A percentile compares a stretch with the other conserved stretches of the same genome.
Conservation (phyloP, 2,797 vertebrate species). For the Hipposideros larvatus region DNA sequence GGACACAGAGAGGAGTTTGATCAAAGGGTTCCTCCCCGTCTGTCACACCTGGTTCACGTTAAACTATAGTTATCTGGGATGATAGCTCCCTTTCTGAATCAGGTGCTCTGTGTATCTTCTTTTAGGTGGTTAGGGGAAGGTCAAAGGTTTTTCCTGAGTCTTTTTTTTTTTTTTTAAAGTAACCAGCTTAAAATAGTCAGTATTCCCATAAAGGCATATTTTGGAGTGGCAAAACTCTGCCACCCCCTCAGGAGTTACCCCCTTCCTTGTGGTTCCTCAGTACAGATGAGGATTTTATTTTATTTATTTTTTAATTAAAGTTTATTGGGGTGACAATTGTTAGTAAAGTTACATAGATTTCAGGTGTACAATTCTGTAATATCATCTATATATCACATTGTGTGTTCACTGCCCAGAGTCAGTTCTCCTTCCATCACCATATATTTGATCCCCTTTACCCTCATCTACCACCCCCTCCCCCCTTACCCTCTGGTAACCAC, state of each 20-base stretch:
- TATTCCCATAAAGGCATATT: background rate
- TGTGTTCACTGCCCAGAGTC: too few relatives aligned
- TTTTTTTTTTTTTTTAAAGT: background rate
- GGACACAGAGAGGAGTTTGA: background rate
- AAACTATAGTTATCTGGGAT: background rate
- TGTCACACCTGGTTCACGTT: background rate
- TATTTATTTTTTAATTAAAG: too few relatives aligned
- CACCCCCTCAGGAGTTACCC: background rate
- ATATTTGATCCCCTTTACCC: too few relatives aligned
- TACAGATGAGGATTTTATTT: background rate
- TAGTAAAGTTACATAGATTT: too few relatives aligned
- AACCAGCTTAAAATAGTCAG: background rate
- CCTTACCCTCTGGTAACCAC: too few relatives aligned
- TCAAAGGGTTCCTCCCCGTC: background rate
- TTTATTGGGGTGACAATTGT: too few relatives aligned
- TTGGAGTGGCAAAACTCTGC: background rate
- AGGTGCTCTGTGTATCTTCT: background rate
- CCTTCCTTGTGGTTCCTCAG: background rate
- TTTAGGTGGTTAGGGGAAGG: background rate
- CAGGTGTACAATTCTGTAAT: too few relatives aligned
- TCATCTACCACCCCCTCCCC: too few relatives aligned
- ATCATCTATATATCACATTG: too few relatives aligned
- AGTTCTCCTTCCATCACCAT: too few relatives aligned
- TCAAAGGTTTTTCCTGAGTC: background rate
- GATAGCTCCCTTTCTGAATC: background rate